These are phyloP conservation scores for Pedicia rivosa DNA, from an alignment of 2,888 invertebrate species.

Conservation along the genomic window DNA sequence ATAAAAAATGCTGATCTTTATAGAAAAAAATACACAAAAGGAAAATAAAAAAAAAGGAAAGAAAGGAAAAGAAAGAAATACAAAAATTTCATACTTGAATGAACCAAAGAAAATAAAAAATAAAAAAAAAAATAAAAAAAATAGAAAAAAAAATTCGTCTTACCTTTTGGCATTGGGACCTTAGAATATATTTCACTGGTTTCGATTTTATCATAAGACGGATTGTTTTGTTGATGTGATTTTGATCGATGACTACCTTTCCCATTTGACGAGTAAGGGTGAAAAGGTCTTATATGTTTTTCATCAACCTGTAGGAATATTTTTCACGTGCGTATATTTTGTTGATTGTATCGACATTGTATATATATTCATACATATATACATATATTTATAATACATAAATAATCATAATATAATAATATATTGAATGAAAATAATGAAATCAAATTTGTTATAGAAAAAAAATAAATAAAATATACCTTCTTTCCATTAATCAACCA, in stretches of 20 bases:
- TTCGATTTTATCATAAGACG: conserved; percentile 8
- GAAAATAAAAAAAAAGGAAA: neutral
- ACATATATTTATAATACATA: no score
- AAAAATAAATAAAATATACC: no score
- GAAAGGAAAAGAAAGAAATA: neutral
- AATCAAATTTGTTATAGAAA: no score
- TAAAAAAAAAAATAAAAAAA: neutral
- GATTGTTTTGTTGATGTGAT: conserved; percentile 12
- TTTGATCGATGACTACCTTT: conserved; percentile 26
- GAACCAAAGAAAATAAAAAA: neutral
- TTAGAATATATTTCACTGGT: conserved; percentile 4
- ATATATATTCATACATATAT: no score
- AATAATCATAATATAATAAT: no score
- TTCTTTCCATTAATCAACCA: conserved; percentile 57
- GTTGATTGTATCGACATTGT: no score
- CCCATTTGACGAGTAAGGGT: conserved; percentile 23
- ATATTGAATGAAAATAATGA: no score
- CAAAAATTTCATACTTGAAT: no score
- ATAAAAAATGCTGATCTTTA: neutral
- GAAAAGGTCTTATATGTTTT: conserved; percentile 28
- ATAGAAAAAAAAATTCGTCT: no score
- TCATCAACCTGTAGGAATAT: conserved; percentile 25
- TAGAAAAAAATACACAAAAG: neutral
- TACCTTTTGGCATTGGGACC: conserved; percentile 1
- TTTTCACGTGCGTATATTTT: no score